A percentile compares a stretch with the other conserved stretches of the same genome.
Evolutionary conservation across 2,888 invertebrate genomes (phyloP).

Genomic region (Tipula helvola): DNA sequence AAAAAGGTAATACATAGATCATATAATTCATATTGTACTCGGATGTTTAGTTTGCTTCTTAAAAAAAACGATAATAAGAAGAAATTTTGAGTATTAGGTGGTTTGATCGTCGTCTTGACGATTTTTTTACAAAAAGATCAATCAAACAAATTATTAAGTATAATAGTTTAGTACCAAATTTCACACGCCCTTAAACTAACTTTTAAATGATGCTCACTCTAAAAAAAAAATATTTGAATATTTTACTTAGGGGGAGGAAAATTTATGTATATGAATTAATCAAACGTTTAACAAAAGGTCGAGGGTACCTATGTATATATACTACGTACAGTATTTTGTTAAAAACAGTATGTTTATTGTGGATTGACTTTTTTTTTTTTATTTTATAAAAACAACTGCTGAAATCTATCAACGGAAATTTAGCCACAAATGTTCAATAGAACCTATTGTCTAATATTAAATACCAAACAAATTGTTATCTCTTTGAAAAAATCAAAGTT

Average conservation of each 20-base stretch:
- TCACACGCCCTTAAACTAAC: neutral
- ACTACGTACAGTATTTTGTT: neutral
- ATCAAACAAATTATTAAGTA: neutral
- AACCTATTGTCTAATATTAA: neutral
- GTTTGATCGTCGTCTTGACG: neutral
- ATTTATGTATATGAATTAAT: neutral
- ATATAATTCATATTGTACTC: neutral
- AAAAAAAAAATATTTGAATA: neutral
- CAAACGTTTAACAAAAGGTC: neutral
- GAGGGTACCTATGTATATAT: neutral
- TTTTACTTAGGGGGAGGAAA: neutral
- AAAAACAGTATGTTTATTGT: neutral
- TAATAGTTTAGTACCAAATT: neutral
- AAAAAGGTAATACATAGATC: neutral
- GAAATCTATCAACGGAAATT: neutral
- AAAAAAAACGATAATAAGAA: neutral
- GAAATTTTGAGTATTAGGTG: neutral
- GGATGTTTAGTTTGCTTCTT: neutral
- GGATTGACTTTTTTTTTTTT: neutral
- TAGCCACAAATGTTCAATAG: neutral
- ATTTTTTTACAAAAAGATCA: neutral
- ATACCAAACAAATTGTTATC: neutral
- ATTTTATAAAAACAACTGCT: neutral
- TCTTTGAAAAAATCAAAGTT: neutral
- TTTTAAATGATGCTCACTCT: neutral